These are phyloP conservation scores for Theristicus caerulescens DNA, from an alignment of 2,113 vertebrate species.

Conservation along the genomic window DNA sequence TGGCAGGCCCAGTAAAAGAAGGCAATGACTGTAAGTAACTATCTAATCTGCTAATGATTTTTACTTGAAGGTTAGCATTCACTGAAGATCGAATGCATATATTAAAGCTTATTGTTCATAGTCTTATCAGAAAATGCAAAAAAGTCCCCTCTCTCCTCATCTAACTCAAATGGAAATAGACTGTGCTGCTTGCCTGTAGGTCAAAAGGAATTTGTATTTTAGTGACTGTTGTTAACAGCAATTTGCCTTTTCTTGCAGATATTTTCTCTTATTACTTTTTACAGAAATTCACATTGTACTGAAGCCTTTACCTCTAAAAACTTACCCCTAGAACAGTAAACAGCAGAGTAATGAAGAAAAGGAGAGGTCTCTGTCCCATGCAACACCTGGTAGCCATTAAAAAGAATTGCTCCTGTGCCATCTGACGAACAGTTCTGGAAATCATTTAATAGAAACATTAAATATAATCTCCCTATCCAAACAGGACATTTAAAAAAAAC, in stretches of 20 bases:
- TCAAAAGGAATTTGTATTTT: background rate
- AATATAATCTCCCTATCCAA: background rate
- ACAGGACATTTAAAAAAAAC: background rate
- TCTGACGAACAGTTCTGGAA: slow-evolving; percentile 94
- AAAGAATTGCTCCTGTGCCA: slow-evolving; percentile 99
- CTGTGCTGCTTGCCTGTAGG: background rate
- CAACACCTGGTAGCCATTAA: slow-evolving; percentile 98
- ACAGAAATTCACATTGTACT: background rate
- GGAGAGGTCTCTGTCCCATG: slow-evolving; percentile 97
- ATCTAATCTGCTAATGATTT: background rate
- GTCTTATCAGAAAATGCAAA: background rate
- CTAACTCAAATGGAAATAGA: background rate
- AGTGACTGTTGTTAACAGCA: background rate
- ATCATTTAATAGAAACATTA: background rate
- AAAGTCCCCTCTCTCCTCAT: background rate
- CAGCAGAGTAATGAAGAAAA: slow-evolving; percentile 98
- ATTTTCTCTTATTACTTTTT: background rate
- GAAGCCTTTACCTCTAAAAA: slow-evolving; percentile 3
- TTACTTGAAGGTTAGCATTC: background rate
- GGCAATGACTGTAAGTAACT: background rate
- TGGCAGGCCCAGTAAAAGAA: background rate
- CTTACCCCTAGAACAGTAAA: slow-evolving; percentile 96
- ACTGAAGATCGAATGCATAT: background rate
- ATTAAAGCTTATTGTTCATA: background rate
- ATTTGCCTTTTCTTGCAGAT: background rate